Evolutionary conservation across 2,888 invertebrate genomes (phyloP), one percentile per base, ranked within the genome.

Genomic region (Chesias legatella): DNA sequence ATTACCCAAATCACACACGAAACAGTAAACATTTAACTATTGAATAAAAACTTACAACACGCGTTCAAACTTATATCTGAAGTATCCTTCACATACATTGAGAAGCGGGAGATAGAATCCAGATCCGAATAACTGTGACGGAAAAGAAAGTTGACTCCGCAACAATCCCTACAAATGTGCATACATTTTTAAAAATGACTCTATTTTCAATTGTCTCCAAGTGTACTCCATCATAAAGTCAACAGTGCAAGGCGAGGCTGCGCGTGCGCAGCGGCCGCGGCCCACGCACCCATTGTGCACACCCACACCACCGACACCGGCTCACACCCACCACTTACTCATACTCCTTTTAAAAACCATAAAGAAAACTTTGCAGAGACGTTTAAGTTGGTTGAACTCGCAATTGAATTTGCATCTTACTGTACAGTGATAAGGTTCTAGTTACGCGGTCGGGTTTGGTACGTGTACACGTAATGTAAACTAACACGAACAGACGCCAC

Each of bases 201-300:
- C n/a, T n/a, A n/a, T n/a, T 30, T 9, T 8, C 25, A 17, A 22
- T 28, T 52, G 47, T 38, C 13, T 6, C n/a, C 20, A 29, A 30
- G 31, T 43, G 46, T 53, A 53, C 50, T 31, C 33, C 20, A 38
- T 24, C 33, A 28, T 37, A 44, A 42, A 27, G 33, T 21, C 27
- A 51, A 59, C 60, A 62, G 67, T 67, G 65, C 65, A 67, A 61
- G 58, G 51, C 58, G 58, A 65, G 60, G 65, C 63, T 66, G 63
- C 68, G 70, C 66, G 59, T 55, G 63, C 72, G 73, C 73, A 62
- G 60, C 65, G 63, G 68, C 13, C 13, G 13, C 5, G 13, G 57
- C 80, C 79, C 72, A 79, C 79, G 79, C 77, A 58, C 55, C 71
- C 67, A 73, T 78, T 75, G 75, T 74, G 67, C 63, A 68, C 72